These are phyloP conservation scores for Castor canadensis DNA, from an alignment of 2,113 vertebrate genomes.

Conservation along the genomic window DNA sequence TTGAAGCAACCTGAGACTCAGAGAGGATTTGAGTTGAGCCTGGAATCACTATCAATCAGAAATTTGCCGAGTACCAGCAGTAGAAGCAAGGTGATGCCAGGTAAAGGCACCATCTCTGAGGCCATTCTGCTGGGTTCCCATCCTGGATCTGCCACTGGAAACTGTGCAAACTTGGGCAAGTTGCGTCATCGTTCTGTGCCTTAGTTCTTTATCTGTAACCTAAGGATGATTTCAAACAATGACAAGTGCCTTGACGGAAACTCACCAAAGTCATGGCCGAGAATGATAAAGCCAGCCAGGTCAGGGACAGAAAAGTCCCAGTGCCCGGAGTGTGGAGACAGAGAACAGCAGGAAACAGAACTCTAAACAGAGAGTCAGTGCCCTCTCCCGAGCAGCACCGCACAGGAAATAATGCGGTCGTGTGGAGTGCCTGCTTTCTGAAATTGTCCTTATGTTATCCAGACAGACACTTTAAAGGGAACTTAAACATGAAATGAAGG, in stretches of 20 bases:
- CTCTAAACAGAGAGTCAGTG: background rate
- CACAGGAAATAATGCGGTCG: rapidly evolving
- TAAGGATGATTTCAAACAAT: background rate
- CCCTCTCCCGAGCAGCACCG: rapidly evolving
- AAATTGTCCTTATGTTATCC: background rate
- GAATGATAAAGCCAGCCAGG: background rate
- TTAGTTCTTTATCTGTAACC: background rate
- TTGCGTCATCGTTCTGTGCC: background rate
- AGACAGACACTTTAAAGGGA: background rate
- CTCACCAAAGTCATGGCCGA: too few relatives aligned
- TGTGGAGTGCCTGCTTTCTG: background rate
- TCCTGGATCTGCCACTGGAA: background rate
- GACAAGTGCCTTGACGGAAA: background rate
- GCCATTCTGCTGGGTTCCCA: background rate
- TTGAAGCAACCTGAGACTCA: background rate
- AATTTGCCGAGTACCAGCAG: background rate
- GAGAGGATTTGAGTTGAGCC: background rate
- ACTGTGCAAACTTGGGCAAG: background rate
- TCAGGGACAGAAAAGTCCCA: background rate
- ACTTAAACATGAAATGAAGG: background rate
- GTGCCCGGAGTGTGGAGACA: rapidly evolving
- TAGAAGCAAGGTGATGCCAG: rapidly evolving
- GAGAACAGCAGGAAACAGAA: rapidly evolving
- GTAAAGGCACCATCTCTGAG: too few relatives aligned
- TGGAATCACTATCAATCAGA: background rate